Evolutionary conservation across 2,797 vertebrate species (phyloP).

Genomic region (Rhynchonycteris naso): DNA sequence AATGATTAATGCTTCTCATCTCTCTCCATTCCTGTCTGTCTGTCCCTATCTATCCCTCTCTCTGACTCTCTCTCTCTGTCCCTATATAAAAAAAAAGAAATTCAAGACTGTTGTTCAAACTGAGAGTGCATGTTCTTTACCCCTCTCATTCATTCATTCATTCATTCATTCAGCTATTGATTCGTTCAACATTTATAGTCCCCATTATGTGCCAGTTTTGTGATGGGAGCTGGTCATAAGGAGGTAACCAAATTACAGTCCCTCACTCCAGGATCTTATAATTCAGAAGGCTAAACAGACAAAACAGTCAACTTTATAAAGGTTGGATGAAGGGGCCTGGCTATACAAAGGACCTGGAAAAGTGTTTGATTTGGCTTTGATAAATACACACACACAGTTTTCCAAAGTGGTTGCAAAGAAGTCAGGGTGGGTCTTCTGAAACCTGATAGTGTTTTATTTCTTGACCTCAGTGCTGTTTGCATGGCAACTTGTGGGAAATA

Average conservation of each 20-base stretch:
- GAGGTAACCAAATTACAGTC: not conserved
- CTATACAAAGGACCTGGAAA: not conserved
- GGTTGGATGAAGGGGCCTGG: not conserved
- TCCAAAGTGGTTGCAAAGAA: not conserved
- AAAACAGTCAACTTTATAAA: not conserved
- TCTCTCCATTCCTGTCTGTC: too few species aligned
- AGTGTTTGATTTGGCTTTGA: not conserved
- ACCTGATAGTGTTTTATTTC: not conserved
- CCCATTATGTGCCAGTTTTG: not conserved
- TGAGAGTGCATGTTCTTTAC: not conserved
- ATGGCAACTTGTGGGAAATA: not conserved
- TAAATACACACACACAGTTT: not conserved
- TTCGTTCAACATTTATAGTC: not conserved
- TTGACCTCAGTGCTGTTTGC: not conserved
- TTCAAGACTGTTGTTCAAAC: not conserved
- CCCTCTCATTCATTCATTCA: not conserved
- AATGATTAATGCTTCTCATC: too few species aligned
- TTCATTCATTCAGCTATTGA: not conserved
- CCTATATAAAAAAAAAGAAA: too few species aligned
- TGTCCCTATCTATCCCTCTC: too few species aligned
- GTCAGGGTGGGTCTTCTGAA: not conserved
- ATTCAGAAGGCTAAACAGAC: not conserved
- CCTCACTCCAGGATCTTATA: not conserved
- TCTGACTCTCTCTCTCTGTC: too few species aligned
- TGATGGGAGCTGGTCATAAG: not conserved